Conservation (phyloP, 2,888 invertebrate species). For the Apamea epomidion region DNA sequence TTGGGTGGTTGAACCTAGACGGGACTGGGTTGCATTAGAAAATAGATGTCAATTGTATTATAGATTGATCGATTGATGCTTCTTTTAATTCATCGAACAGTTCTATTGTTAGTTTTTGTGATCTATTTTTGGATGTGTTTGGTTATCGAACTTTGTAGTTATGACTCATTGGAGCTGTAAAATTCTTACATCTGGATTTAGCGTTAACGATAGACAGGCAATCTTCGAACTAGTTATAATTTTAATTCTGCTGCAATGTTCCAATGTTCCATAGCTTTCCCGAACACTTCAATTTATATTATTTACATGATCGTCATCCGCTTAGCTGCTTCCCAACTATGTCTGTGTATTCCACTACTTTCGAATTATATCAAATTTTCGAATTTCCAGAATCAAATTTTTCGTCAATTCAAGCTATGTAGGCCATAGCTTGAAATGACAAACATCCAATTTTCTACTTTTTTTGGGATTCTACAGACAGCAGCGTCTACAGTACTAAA, state of each 20-base stretch:
- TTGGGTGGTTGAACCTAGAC: slow-evolving; percentile 45
- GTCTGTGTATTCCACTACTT: background rate
- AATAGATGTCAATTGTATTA: slow-evolving; percentile 61
- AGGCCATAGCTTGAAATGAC: background rate
- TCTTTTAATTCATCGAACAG: slow-evolving; percentile 65
- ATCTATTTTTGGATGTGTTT: slow-evolving; percentile 62
- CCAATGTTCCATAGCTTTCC: background rate
- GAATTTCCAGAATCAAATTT: too few species aligned
- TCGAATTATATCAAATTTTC: background rate
- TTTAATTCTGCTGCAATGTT: slow-evolving; percentile 19
- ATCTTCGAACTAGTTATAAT: slow-evolving; percentile 12
- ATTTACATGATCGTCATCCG: background rate
- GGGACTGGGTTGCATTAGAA: slow-evolving; percentile 58
- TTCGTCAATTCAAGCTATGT: too few species aligned
- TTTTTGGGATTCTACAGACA: background rate
- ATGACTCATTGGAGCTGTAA: slow-evolving; percentile 40
- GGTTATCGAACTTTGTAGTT: slow-evolving; percentile 54
- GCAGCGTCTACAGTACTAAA: background rate
- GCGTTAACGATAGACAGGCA: slow-evolving; percentile 11
- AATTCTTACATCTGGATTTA: slow-evolving; percentile 48
- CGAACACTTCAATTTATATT: background rate
- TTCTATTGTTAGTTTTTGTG: slow-evolving; percentile 68
- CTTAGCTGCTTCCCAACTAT: background rate
- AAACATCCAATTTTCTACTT: background rate
- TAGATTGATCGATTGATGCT: slow-evolving; percentile 56